Conservation (phyloP, 2,888 invertebrate genomes). For the Lepidochitona cinerea region DNA sequence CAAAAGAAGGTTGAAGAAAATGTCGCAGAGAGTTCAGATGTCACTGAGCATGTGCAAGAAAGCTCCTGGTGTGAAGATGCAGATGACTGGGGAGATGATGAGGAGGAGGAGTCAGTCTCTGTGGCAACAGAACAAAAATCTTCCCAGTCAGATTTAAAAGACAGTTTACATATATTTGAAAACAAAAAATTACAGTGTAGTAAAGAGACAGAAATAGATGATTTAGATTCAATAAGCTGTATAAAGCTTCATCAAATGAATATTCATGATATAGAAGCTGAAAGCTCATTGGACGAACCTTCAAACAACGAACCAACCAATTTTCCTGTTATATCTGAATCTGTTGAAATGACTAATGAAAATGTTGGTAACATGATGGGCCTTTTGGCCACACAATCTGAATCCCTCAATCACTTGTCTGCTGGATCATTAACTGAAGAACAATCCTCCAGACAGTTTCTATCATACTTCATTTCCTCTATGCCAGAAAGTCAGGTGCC, state of each 20-base stretch:
- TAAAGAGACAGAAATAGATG: too few relatives aligned
- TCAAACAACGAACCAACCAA: not conserved
- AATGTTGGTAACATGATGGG: conserved; percentile 2
- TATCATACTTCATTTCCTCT: conserved; percentile 50
- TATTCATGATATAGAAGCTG: conserved; percentile 1
- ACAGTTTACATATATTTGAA: too few relatives aligned
- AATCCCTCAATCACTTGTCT: not conserved
- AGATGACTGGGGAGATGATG: conserved; percentile 80
- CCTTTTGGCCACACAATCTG: not conserved
- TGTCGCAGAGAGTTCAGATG: conserved; percentile 42
- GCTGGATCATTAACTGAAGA: too few relatives aligned
- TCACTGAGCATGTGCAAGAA: conserved; percentile 60
- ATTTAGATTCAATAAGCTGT: too few relatives aligned
- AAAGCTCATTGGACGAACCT: not conserved
- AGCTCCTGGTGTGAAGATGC: conserved; percentile 82
- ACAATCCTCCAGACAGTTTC: too few relatives aligned
- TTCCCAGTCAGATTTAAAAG: too few relatives aligned
- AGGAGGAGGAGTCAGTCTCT: conserved; percentile 4
- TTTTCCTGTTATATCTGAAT: not conserved
- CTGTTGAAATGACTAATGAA: not conserved
- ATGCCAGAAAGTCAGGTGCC: conserved; percentile 44
- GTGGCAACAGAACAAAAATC: too few relatives aligned
- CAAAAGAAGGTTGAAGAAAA: conserved; percentile 77
- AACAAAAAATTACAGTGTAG: too few relatives aligned
- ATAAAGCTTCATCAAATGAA: not conserved